Conservation (phyloP, 2,888 invertebrate species). For the Calliphora vomitoria region DNA sequence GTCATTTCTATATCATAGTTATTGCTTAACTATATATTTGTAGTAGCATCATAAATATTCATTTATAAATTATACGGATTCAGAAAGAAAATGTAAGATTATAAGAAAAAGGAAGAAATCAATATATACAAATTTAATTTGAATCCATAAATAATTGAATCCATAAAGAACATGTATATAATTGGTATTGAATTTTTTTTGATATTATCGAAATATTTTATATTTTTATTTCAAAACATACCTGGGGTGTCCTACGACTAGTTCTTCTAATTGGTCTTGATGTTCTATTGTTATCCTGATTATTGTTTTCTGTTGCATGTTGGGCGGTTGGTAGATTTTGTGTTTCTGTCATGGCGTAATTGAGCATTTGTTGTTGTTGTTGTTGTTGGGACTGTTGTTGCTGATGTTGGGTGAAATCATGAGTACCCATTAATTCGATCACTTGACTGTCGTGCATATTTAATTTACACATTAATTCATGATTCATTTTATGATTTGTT, state of each 20-base stretch:
- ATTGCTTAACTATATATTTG: constrained; percentile 80
- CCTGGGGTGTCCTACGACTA: constrained; percentile 82
- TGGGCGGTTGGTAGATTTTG: constrained; percentile 76
- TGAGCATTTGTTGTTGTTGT: constrained; percentile 76
- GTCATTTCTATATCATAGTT: constrained; percentile 84
- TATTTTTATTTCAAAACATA: constrained; percentile 56
- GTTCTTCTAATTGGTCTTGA: constrained; percentile 82
- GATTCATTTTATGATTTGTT: constrained; percentile 65
- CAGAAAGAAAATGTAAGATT: not conserved
- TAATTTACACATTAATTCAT: constrained; percentile 73
- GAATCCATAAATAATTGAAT: no score
- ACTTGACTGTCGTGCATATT: constrained; percentile 80
- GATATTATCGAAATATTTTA: not conserved
- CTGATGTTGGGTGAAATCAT: constrained; percentile 81
- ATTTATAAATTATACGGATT: not conserved
- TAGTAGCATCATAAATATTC: not conserved
- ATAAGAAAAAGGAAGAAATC: not conserved
- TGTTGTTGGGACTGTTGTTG: constrained; percentile 74
- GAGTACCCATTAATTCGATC: constrained; percentile 79
- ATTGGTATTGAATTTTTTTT: no score
- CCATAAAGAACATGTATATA: no score
- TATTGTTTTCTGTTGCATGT: constrained; percentile 79
- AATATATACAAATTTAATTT: not conserved
- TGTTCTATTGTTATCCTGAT: constrained; percentile 77
- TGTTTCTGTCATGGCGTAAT: constrained; percentile 67